phyloP scores from a whole-genome alignment of 2,888 invertebrate species.

The Apamea sordens region DNA sequence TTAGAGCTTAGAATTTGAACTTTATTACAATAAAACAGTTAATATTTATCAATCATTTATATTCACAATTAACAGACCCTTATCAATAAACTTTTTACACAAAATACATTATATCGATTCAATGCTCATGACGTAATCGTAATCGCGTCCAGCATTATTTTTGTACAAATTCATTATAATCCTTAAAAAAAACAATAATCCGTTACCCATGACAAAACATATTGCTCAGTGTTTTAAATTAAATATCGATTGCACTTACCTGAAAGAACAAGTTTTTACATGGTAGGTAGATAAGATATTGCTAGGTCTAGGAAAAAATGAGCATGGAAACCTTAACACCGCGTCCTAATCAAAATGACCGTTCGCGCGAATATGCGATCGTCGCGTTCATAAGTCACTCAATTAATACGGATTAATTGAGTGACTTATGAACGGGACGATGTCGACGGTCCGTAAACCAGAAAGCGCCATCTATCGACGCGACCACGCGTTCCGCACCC shows the following conservation, averaged over 20 bases:
- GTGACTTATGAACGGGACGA: too few relatives aligned
- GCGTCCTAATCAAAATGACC: not conserved
- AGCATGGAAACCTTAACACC: not conserved
- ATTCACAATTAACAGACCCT: constrained; percentile 73
- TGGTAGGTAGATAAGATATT: not conserved
- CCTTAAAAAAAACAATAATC: constrained; percentile 16
- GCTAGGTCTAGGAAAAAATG: constrained; percentile 17
- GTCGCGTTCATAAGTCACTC: not conserved
- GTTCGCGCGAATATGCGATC: not conserved
- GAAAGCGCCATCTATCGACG: not conserved
- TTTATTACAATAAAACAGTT: constrained; percentile 29
- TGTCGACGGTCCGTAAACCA: not conserved
- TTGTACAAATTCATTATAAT: constrained; percentile 57
- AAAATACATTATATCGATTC: constrained; percentile 66
- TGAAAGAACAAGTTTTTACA: constrained; percentile 3
- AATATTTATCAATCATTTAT: constrained; percentile 65
- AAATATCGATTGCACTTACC: constrained; percentile 9
- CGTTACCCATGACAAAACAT: constrained; percentile 29
- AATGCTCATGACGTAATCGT: constrained; percentile 36
- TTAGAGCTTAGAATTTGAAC: not conserved
- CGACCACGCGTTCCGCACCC: too few relatives aligned
- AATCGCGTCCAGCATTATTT: constrained; percentile 43
- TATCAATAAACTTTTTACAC: constrained; percentile 73
- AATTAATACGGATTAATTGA: too few relatives aligned
- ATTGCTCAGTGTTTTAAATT: constrained; percentile 23